Evolutionary conservation across 2,888 invertebrate species (phyloP), one percentile per base, ranked within the genome.

Genomic region (Luffia ferchaultella): DNA sequence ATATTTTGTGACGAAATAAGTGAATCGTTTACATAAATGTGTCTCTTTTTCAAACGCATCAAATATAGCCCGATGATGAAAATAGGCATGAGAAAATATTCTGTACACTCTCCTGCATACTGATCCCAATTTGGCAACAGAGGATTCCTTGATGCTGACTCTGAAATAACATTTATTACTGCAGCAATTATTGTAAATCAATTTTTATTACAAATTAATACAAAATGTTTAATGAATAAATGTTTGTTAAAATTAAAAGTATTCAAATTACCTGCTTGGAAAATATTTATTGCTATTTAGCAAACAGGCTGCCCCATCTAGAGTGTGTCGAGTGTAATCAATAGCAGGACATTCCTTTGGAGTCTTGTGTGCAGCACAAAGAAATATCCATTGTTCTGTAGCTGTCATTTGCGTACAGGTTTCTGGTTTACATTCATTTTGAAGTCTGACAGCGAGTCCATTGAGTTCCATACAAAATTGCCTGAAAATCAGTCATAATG

Each of bases 331-430:
- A 1, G 98, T 99, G 68, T 99, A 99, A 79, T 99, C 98, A 72
- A 99, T 99, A 50, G 99, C 99, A 52, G 98, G 96, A 77, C 99
- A 99, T 88, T 99, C 99, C 78, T 99, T 99, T 42, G 99, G 99
- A 55, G 98, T 98, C 87, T 99, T 99, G 75, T 99, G 99, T 43
- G 99, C 98, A 52, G 99, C 99, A 86, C 99, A 99, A 50, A 99
- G 85, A 77, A 99, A 99, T 76, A 99, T 99, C 99, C 99, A 99
- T 69, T 99, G 98, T 77, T 99, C 98, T 20, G 99, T 99, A 20
- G 99, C 99, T 45, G 98, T 99, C 99, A 99, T 99, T 83, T 99
- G 98, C 54, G 94, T 96, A 75, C 99, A 99, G 18, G 93, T 96
- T 65, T 96, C 95, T 42, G 98, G 97, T 67, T 95, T 93, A 74